Conservation (phyloP, 92 coral and sea anemone species). For the Siderastrea radians region DNA sequence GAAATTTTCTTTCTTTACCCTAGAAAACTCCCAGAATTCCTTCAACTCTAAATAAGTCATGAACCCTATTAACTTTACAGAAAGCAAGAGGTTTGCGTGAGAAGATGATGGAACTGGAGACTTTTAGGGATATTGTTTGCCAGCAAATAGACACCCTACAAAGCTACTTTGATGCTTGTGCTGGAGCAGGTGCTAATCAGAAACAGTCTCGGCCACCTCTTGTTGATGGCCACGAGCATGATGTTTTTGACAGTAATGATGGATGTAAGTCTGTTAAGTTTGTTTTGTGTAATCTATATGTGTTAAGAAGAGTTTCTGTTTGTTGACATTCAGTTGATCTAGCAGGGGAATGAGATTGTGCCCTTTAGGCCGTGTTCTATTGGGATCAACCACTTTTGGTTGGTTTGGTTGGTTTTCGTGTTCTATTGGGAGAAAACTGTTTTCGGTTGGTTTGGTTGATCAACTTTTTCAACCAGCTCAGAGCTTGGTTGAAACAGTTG, state of each 20-base stretch:
- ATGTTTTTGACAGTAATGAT: slow-evolving; percentile 73
- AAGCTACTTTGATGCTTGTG: slow-evolving; percentile 96
- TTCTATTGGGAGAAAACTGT: no score
- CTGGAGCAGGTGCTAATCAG: slow-evolving; percentile 68
- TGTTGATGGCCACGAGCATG: slow-evolving; percentile 74
- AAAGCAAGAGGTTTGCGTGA: slow-evolving; percentile 96
- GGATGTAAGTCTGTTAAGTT: slow-evolving; percentile 66
- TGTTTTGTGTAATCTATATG: neutral
- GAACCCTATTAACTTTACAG: slow-evolving; percentile 45
- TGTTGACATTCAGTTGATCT: no score
- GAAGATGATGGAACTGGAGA: slow-evolving; percentile 95
- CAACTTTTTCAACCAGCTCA: no score
- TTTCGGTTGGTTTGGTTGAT: no score
- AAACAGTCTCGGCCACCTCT: slow-evolving; percentile 32
- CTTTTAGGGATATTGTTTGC: slow-evolving; percentile 95
- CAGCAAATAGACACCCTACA: slow-evolving; percentile 98
- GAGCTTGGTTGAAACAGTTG: no score
- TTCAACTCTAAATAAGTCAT: neutral
- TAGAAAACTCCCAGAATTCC: neutral
- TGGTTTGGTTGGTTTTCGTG: no score
- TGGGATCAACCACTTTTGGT: no score
- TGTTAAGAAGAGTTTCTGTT: neutral
- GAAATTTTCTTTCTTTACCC: no score
- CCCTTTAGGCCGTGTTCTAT: no score
- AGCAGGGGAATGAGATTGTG: no score